Evolutionary conservation across 2,797 vertebrate species (phyloP).

Genomic region (Lycodopsis pacificus): DNA sequence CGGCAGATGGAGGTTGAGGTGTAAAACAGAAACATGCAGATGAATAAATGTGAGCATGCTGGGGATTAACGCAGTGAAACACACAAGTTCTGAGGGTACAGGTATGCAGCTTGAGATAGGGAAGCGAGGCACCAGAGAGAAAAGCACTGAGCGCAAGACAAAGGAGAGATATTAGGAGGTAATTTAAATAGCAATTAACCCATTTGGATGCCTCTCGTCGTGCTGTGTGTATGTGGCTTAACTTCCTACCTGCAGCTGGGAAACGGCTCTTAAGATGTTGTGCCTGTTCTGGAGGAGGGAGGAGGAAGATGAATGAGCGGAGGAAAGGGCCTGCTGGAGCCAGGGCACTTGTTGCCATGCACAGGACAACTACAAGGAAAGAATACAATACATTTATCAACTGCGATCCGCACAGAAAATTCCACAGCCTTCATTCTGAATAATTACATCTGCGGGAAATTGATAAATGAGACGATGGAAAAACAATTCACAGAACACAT

Average conservation of each 20-base stretch:
- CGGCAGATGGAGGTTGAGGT: slow-evolving; percentile 3
- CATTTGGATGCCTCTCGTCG: slow-evolving; percentile 52
- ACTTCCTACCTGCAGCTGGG: slow-evolving; percentile 85
- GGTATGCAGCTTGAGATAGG: slow-evolving; percentile 16
- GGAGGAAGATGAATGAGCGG: slow-evolving; percentile 83
- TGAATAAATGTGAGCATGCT: slow-evolving; percentile 36
- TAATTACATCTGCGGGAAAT: background rate
- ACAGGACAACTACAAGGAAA: slow-evolving; percentile 79
- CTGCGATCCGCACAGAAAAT: background rate
- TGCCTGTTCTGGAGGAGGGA: slow-evolving; percentile 87
- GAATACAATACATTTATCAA: background rate
- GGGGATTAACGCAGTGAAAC: slow-evolving; percentile 34
- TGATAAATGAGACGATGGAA: background rate
- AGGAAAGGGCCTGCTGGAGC: slow-evolving; percentile 83
- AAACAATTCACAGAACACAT: background rate
- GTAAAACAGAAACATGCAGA: slow-evolving; percentile 28
- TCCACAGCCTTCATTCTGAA: background rate
- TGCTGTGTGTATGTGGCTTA: slow-evolving; percentile 51
- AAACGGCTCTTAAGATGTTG: slow-evolving; percentile 83
- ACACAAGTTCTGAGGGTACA: slow-evolving; percentile 8
- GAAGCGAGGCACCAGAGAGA: slow-evolving; percentile 15
- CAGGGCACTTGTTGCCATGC: slow-evolving; percentile 85
- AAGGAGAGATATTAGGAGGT: slow-evolving; percentile 43
- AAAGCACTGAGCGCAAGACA: background rate
- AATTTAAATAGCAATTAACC: slow-evolving; percentile 70